phyloP scores from a whole-genome alignment of 2,113 vertebrate species.

The Lepisosteus osseus region DNA sequence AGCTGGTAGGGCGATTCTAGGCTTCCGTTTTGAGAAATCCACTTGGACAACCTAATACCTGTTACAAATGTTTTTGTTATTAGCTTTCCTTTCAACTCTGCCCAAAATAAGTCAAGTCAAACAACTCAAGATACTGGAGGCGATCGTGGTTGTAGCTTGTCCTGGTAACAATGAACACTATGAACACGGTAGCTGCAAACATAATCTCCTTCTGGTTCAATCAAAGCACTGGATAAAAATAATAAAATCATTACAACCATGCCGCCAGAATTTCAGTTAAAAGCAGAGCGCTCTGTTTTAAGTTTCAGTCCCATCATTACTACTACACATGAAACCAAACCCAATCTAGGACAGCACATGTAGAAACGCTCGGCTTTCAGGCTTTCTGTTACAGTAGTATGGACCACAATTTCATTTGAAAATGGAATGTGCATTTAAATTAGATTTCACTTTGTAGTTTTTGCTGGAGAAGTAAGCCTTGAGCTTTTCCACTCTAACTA shows the following conservation, averaged over 20 bases:
- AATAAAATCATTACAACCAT: background rate
- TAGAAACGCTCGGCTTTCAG: background rate
- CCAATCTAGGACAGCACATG: background rate
- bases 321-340: conserved; percentile 1
- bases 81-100: background rate
- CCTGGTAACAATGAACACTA: conserved; percentile 11
- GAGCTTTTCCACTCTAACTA: conserved; percentile 62
- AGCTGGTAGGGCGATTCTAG: conserved; percentile 12
- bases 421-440: conserved; percentile 3
- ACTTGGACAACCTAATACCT: background rate
- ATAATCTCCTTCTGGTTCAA: background rate
- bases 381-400: background rate
- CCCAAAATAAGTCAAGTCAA: background rate
- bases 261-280: background rate
- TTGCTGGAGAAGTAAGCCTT: background rate
- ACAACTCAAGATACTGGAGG: background rate
- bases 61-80: background rate
- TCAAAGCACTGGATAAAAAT: background rate
- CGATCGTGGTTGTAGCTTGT: background rate
- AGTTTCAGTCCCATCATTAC: conserved; percentile 1
- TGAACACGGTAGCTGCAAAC: background rate
- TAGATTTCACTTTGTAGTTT: background rate
- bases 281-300: background rate
- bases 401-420: background rate
- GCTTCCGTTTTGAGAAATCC: background rate